phyloP scores from a whole-genome alignment of 2,888 invertebrate genomes.

The Troilus luridus region DNA sequence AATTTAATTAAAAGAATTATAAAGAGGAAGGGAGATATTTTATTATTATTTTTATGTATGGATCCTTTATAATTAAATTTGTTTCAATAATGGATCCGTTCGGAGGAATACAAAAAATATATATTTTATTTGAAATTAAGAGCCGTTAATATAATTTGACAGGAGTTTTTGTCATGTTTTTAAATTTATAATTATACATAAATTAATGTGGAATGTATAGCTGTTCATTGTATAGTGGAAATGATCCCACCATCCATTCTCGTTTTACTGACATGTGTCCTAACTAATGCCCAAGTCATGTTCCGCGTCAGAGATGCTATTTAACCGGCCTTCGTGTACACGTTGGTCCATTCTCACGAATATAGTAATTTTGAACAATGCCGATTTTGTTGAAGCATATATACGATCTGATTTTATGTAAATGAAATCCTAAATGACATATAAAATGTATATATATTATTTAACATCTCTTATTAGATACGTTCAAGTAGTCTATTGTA shows the following conservation, averaged over 20 bases:
- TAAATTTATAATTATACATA: not conserved
- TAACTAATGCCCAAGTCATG: conserved; percentile 23
- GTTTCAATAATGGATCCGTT: not conserved
- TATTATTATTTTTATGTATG: not conserved
- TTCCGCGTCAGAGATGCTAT: conserved; percentile 11
- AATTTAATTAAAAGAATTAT: not conserved
- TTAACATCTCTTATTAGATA: too few species aligned
- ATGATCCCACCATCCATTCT: conserved; percentile 11
- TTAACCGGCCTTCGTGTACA: not conserved
- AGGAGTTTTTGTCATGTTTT: not conserved
- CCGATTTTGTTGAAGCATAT: not conserved
- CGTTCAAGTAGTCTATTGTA: too few species aligned
- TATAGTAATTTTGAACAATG: not conserved
- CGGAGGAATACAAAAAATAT: not conserved
- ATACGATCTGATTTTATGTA: not conserved
- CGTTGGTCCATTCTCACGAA: not conserved
- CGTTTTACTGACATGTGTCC: conserved; percentile 25
- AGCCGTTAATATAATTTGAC: not conserved
- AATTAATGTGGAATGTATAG: not conserved
- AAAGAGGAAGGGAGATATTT: not conserved
- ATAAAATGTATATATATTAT: too few species aligned
- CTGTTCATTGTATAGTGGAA: not conserved
- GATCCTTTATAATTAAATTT: not conserved
- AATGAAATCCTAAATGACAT: too few species aligned
- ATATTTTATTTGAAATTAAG: not conserved